Evolutionary conservation across 2,888 invertebrate genomes (phyloP).

Genomic region (Stenurella melanura): DNA sequence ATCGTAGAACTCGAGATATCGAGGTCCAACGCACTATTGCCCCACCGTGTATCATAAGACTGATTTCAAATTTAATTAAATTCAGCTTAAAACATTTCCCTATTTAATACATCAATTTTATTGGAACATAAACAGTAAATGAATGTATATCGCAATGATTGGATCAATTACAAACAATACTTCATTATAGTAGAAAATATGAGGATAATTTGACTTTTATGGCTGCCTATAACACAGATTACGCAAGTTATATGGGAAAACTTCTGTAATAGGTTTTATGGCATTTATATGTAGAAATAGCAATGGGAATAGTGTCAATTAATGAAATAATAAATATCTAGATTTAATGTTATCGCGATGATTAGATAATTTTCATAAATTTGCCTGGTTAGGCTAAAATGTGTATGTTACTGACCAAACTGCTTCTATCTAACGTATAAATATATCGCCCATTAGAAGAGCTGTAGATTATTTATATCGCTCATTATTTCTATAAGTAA

Average conservation of each 20-base stretch:
- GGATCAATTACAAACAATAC: neutral
- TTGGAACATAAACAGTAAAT: neutral
- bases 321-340: neutral
- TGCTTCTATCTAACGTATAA: neutral
- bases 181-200: neutral
- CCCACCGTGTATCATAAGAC: too few relatives aligned
- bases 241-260: neutral
- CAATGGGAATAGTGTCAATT: neutral
- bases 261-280: neutral
- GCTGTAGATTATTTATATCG: neutral
- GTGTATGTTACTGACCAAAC: neutral
- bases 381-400: neutral
- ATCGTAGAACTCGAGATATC: too few relatives aligned
- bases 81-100: neutral
- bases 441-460: neutral
- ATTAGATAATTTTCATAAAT: neutral
- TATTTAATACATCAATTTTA: neutral
- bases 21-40: too few relatives aligned
- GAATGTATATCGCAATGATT: neutral
- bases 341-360: neutral
- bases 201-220: neutral
- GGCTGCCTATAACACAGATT: neutral
- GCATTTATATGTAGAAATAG: neutral
- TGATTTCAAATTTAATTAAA: too few relatives aligned
- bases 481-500: neutral